Base-by-base conservation (phyloP, 1,140 invertebrate genomes). In the Zaprionus africanus region DNA sequence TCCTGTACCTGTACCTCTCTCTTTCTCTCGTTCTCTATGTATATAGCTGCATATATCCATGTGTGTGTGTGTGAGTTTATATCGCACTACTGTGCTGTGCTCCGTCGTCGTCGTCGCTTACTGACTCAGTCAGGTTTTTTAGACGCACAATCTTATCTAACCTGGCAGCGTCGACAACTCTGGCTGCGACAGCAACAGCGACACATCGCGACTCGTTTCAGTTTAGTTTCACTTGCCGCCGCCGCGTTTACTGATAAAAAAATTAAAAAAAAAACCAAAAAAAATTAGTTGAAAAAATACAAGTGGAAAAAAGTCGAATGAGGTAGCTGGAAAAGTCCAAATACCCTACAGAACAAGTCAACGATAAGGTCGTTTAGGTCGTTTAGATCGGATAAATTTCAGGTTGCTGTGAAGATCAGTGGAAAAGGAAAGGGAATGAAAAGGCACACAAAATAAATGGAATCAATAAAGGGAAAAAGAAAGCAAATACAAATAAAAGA, bases 91-190 rank as follows among this genome's bases (percentile, higher is more conserved):
- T 76, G 76, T 78, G 76, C 58, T 63, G 66, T 49, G 51, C 38
- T 34, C 31, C 41, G 41, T 17, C 38, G 38, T 41, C 38, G 38
- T 34, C 61, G 6, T 63, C 51, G 63, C 64, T 63, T 46, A 64
- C 63, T 74, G 71, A 68, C 34, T 68, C 63, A 67, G 84, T 81
- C 85, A 75, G 83, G 83, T 83, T 88, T 46, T 86, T 90, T 73
- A 81, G 78, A 85, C 86, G 77, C 86, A 90, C 82, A 90, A 90
- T 90, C 85, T 90, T 90, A 90, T 90, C 85, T 90, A 90, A 90
- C 85, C 67, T 90, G 86, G 67, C 81, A 81, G 70, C 68, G 51
- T 58, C 80, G 67, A 67, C 74, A 71, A 75, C 84, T 51, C 46
- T 46, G 61, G 62, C 73, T 51, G 63, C 70, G 81, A 72, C 78